Base-by-base conservation (phyloP, 1,140 invertebrate genomes). In the Cherax destructor region DNA sequence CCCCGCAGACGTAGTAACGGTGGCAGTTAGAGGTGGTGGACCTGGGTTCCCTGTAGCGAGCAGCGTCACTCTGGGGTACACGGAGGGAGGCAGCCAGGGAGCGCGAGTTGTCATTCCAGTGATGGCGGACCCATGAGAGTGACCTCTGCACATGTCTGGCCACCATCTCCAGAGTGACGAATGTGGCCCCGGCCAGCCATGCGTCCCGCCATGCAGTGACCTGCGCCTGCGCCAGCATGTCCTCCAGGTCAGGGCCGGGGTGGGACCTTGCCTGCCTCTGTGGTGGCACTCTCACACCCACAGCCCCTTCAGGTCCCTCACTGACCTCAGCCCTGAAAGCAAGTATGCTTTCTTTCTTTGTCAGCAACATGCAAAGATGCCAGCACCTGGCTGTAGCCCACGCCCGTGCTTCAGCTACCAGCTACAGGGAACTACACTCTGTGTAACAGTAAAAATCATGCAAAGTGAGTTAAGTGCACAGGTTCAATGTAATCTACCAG, bases 151-250 rank as follows among this genome's bases (percentile, higher is more conserved):
- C 91, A 49, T 86, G 80, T 10, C 59, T 18, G n/a, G 91, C 74
- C 52, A 92, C 91, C 59, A 92, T 80, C 49, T 92, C 91, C 77
- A 88, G 74, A 0, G 91, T 92, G 41, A 92, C 83, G 83, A 92
- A 92, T 52, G 47, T 81, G 41, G 87, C 92, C 0, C 92, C 87
- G n/a, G 92, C 83, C 83, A 30, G 49, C 86, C 86, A 88, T 11
- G 91, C 91, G 72, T 88, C 87, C 47, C 91, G 65, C 91, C 91
- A 92, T 9, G 86, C 83, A 11, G 87, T 69, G 47, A 92, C 86
- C 81, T 92, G 92, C n/a, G 88, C 92, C 56, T 41, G 69, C 18
- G 92, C 92, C 30, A 90, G 72, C 59, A 90, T 16, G 65, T 92
- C 92, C 24, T 41, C 61, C 6, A 74, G 30, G 16, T 69, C 83